These are phyloP conservation scores for Brachystomella parvula DNA, from an alignment of 1,140 invertebrate species.

Conservation along the genomic window DNA sequence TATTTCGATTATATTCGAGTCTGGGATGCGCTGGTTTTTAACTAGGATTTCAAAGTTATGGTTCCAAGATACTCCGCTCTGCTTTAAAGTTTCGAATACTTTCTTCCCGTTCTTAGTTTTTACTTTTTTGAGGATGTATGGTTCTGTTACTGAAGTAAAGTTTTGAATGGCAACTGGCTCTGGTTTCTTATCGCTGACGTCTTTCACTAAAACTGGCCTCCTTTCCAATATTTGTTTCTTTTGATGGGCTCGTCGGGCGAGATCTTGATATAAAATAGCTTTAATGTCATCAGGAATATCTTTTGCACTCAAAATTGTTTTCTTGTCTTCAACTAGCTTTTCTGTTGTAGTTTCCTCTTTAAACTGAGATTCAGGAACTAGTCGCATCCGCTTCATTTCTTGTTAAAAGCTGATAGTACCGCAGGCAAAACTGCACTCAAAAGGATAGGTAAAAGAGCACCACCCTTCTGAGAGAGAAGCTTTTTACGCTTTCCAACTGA, in stretches of 20 bases:
- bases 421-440: neutral
- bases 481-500: neutral
- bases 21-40: neutral
- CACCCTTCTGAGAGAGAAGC: neutral
- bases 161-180: neutral
- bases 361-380: neutral
- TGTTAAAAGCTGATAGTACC: neutral
- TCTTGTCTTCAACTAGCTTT: neutral
- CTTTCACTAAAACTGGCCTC: neutral
- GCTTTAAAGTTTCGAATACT: neutral
- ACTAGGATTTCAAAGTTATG: neutral
- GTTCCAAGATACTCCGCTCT: neutral
- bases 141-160: neutral
- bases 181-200: neutral
- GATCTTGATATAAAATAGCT: neutral
- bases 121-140: neutral
- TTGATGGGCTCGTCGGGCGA: neutral
- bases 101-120: neutral
- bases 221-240: neutral
- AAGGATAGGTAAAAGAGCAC: neutral
- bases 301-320: neutral
- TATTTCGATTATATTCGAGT: neutral
- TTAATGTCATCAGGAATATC: neutral
- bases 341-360: slow-evolving; percentile 1
- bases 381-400: neutral